Base-by-base conservation (phyloP, 1,140 invertebrate genomes). In the Trissolcus basalis region DNA sequence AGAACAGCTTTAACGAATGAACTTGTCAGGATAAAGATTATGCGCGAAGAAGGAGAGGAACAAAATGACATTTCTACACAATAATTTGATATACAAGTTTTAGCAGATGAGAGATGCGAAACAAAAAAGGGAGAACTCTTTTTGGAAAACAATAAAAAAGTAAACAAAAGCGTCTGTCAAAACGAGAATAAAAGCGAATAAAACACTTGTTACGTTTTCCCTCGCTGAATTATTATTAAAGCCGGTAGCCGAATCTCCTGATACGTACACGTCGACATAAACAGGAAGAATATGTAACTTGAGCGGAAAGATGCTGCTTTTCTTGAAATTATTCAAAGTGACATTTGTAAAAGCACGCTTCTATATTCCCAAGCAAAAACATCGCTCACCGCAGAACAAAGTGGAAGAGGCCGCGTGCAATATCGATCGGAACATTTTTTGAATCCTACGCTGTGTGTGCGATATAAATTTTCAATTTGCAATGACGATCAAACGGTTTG, bases 271-370 rank as follows among this genome's bases (percentile, higher is more conserved):
- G 55, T 54, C 10, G 11, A 47, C 43, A 50, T 58, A 64, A 64
- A 41, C 69, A 56, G 39, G 32, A 55, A 64, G 36, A 58, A 47
- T 39, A n/a, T 39, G 45, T 75, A 63, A 63, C 59, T 58, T 56
- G 15, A 75, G 48, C 58, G 47, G 50, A 69, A 59, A 60, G 58
- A 47, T 56, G 44, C 54, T 59, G 44, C 65, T 67, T 69, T 65
- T 36, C 49, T 27, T 65, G 55, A 55, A 76, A 70, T 70, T 70
- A 76, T 70, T 76, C 53, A 70, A 63, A 74, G 63, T 68, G 71
- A 74, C 71, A 63, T 74, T 64, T 64, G 48, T 60, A 54, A 44
- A 55, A 76, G 65, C 60, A 70, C 15, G 60, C 59, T 65, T 49
- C 65, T 12, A 39, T 48, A 44, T 33, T 55, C 63, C 45, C 43